Evolutionary conservation across 1,140 invertebrate genomes (phyloP).

Genomic region (Anthonomus grandis): DNA sequence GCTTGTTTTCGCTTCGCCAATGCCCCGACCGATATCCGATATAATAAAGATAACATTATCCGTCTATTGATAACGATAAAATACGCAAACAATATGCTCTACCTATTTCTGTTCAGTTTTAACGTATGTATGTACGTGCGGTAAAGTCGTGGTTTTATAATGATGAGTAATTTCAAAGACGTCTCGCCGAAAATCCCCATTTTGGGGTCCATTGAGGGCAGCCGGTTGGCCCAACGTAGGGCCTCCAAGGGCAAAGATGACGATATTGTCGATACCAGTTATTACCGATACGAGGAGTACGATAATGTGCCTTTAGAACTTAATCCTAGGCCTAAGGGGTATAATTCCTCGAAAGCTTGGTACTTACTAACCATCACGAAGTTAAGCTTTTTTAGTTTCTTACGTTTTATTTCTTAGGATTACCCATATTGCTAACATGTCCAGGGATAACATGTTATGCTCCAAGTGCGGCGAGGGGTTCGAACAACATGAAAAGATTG

Average conservation of each 20-base stretch:
- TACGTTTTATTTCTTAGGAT: conserved; percentile 56
- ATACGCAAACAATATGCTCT: no score
- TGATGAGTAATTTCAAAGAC: conserved; percentile 10
- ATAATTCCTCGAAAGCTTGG: no score
- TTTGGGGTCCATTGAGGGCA: conserved; percentile 29
- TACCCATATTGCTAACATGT: conserved; percentile 60
- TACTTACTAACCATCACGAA: no score
- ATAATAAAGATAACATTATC: no score
- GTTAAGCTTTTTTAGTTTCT: no score
- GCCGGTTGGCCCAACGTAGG: conserved; percentile 34
- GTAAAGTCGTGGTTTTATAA: no score
- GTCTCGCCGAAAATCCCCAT: conserved; percentile 9
- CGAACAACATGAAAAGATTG: conserved; percentile 94
- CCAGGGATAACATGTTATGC: conserved; percentile 87
- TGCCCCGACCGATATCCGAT: no score
- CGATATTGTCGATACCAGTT: conserved; percentile 19
- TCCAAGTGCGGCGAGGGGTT: conserved; percentile 92
- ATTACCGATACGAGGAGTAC: conserved; percentile 29
- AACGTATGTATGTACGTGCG: no score
- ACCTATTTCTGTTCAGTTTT: no score
- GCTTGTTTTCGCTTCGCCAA: no score
- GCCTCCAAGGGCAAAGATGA: conserved; percentile 28
- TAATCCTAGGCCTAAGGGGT: no score
- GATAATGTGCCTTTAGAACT: conserved; percentile 30
- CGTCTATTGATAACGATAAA: no score